Evolutionary conservation across 2,113 vertebrate genomes (phyloP), one percentile per base, ranked within the genome.

Genomic region (Petrocephalus zakoni): DNA sequence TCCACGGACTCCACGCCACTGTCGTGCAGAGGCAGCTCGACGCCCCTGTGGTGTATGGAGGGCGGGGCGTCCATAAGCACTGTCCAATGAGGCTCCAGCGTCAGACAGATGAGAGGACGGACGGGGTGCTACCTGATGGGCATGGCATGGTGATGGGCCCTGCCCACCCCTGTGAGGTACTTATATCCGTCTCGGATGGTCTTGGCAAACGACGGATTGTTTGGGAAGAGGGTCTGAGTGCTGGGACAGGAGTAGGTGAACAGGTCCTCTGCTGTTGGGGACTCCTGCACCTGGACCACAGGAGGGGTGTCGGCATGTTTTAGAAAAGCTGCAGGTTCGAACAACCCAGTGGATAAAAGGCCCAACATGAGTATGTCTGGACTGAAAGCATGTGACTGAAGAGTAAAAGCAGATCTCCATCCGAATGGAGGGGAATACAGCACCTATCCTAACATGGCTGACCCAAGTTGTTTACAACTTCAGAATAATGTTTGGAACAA

Each of bases 191-290:
- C 96, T 49, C 96, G 92, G 90, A 96, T 96, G 90, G 94, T 95
- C 92, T 95, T 96, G 88, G 96, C 95, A 89, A 95, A 96, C 34
- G 95, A 92, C 0, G 96, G 96, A 91, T 96, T 96, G 94, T 96
- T 95, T 64, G 96, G 96, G 85, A 96, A 96, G 64, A 96, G 90
- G 0, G 94, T 95, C 89, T 96, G 95, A 7, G 94, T 91, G 90
- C 95, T 96, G 86, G 96, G 96, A 88, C 96, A 96, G 53, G 95
- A 94, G 90, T 95, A 92, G 81, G 95, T 94, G 91, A 96, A 96
- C 88, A 94, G 91, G 89, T 95, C 94, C 46, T 95, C 94, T 49
- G 94, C 94, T 15, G 89, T 91, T 29, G 87, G 72, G 90, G 55
- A 49, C 25, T 88, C 87, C 93, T 94, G 68, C 51, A 89, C 88